Evolutionary conservation across 2,797 vertebrate species (phyloP), one percentile per base, ranked within the genome.

Genomic region (Scomberomorus guttatus): DNA sequence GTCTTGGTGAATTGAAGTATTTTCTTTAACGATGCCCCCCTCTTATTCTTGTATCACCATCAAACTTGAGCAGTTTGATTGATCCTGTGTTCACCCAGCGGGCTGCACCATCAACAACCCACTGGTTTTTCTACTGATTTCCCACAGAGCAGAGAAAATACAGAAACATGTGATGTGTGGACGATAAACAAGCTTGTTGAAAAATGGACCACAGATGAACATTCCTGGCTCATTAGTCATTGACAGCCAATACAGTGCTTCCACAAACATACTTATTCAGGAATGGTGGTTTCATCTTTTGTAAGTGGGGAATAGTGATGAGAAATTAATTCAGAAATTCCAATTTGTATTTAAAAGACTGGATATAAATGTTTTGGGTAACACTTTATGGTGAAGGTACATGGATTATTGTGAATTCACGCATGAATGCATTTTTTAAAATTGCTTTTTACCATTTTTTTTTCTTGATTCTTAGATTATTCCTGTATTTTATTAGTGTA

Each of bases 81-180:
- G 76, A 82, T 69, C 72, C 51, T 42, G 60, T 1, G 5, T 59
- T 75, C 75, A 64, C 72, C 27, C 81, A 56, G 60, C 69, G 44
- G 46, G 69, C 54, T 25, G 65, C 25, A 5, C 29, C 71, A 77
- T 51, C 37, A 81, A 55, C 63, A 52, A 42, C 76, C 52, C 66
- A 65, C 78, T 72, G 27, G 39, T 13, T 46, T 83, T 68, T 39
- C 22, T 60, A 80, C 73, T 81, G 44, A 66, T 78, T 83, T 78
- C 61, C 63, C 22, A 56, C 58, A 72, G 73, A 81, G 52, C 1
- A 32, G 42, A 50, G 66, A 75, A 66, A 61, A 27, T 20, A 75
- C 1, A 6, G 24, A 66, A 32, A 64, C 8, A 44, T 15, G 18
- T 8, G 6, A 50, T 48, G 17, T 4, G 50, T 29, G 48, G 51